These are phyloP conservation scores for Epinephelus lanceolatus DNA, from an alignment of 2,113 vertebrate genomes.

Conservation along the genomic window DNA sequence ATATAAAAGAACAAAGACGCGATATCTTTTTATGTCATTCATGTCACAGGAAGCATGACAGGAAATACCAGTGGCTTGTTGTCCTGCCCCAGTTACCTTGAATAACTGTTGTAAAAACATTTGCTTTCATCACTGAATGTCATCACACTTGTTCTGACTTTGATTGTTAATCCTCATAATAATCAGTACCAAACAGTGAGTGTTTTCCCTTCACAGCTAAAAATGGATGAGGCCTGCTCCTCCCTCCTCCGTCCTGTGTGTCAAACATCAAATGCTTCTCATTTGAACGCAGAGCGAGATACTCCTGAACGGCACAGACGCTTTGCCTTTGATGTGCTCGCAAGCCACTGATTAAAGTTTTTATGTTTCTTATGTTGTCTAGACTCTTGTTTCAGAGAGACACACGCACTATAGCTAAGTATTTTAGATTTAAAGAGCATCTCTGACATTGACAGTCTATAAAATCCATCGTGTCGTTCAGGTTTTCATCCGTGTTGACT, in stretches of 20 bases:
- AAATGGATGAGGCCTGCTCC: slow-evolving; percentile 42
- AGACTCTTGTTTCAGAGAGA: slow-evolving; percentile 37
- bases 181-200: slow-evolving; percentile 41
- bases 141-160: slow-evolving; percentile 30
- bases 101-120: slow-evolving; percentile 12
- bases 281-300: slow-evolving; percentile 31
- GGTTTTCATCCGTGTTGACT: background rate
- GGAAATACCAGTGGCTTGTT: background rate
- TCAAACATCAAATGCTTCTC: slow-evolving; percentile 66
- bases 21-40: background rate
- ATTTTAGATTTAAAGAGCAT: background rate
- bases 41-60: background rate
- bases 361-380: slow-evolving; percentile 34
- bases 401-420: background rate
- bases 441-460: background rate
- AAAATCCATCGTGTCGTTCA: background rate
- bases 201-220: slow-evolving; percentile 11
- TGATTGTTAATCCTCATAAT: slow-evolving; percentile 36
- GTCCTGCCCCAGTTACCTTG: background rate
- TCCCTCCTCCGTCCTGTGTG: slow-evolving; percentile 24
- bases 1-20: background rate
- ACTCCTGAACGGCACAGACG: slow-evolving; percentile 20
- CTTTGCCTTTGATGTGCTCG: slow-evolving; percentile 50
- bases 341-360: slow-evolving; percentile 43
- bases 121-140: slow-evolving; percentile 21